Evolutionary conservation across 1,140 invertebrate species (phyloP), one percentile per base, ranked within the genome.

Genomic region (Mercenaria mercenaria): DNA sequence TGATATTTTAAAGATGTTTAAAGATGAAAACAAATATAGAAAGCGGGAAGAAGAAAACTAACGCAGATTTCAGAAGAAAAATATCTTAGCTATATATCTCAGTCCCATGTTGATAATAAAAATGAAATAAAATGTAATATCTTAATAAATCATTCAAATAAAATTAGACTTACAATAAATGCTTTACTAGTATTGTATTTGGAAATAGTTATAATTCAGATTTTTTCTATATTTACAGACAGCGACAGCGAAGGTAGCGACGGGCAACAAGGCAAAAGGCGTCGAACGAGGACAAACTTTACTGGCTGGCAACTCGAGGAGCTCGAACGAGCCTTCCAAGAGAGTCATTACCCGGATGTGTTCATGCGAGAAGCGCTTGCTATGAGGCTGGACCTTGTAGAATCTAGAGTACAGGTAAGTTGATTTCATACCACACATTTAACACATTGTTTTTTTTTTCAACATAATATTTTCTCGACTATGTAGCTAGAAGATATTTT

Each of bases 301-400:
- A 99, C 98, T 96, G 99, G 98, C 89, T 99, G 99, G 99, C 99
- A 99, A 96, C 96, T 99, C 95, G 99, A 99, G 94, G 99, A 99
- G 96, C 97, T 99, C 95, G 99, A 99, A 96, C 97, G 98, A 91
- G 99, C 99, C 3, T 99, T 99, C 96, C 97, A 99, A 80, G 97
- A 98, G 88, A 98, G 98, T 92, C 99, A 99, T 96, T 99, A 99
- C 97, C 99, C 99, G 11, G 99, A 99, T 96, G 96, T 96, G 23
- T 99, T 99, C 97, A 99, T 99, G 99, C 97, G 99, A 91, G 99
- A 99, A 95, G 98, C 99, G 0, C 96, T 99, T 84, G 99, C 99
- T 69, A 97, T 99, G 97, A 97, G 99, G 94, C 97, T 99, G 64
- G 99, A 99, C 95, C 97, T 99, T 74, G 99, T 99, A 93, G 99